Evolutionary conservation across 2,888 invertebrate species (phyloP), one percentile per base, ranked within the genome.

Genomic region (Apodemia mormo): DNA sequence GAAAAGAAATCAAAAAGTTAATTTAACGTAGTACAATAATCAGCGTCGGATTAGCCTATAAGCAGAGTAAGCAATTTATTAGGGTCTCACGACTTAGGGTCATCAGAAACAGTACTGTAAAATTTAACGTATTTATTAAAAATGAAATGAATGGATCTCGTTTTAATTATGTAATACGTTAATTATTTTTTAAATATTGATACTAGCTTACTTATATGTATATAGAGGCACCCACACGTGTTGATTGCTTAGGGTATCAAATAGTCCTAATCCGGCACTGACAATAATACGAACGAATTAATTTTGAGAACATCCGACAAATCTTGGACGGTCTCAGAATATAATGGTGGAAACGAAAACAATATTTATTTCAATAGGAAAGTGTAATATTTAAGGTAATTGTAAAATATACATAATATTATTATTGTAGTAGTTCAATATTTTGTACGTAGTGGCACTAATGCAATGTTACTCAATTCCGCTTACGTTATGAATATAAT

Each of bases 321-420:
- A 75, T 76, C 93, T 93, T 92, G 89, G 92, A 92, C 92, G 89
- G 80, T 89, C 83, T 87, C 93, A 88, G 87, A 89, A 88, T 90
- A 85, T 69, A 73, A 76, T 77, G 81, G 82, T 83, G 81, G 80
- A 81, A 74, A 74, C 70, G 72, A 71, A 73, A 70, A 68, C 74
- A 74, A 74, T 79, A 77, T 78, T 80, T 84, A 81, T 84, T 82
- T 68, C 37, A n/a, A 64, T 64, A 58, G 43, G 54, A 43, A 66
- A 66, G 58, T 68, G 33, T 65, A 67, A 54, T 68, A 74, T 67
- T 75, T 74, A 65, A 71, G 49, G 45, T 68, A 37, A 52, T 54
- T 67, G 56, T 67, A 67, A 65, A 69, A 64, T 45, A 52, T 49
- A 49, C 49, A 49, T 49, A 49, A 8, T 30, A 30, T 5, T 58